Conservation (phyloP, 2,113 vertebrate species). For the Symphodus melops region DNA sequence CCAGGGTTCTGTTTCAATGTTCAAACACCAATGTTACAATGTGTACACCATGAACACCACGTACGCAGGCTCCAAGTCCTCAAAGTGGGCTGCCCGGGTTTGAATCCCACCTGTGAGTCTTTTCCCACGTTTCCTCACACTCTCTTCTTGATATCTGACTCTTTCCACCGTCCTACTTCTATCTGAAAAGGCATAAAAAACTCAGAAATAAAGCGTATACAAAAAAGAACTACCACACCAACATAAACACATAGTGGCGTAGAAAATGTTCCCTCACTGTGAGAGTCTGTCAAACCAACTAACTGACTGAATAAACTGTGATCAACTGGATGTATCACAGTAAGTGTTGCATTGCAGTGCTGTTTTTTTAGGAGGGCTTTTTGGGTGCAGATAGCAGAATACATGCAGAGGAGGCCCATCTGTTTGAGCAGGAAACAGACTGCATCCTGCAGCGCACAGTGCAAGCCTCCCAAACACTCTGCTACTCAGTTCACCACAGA, state of each 20-base stretch:
- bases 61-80: no score
- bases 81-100: no score
- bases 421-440: slow-evolving; percentile 84
- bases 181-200: no score
- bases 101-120: no score
- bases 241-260: neutral
- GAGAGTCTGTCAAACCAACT: neutral
- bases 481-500: slow-evolving; percentile 52
- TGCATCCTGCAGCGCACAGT: slow-evolving; percentile 75
- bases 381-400: slow-evolving; percentile 50
- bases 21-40: no score
- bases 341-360: slow-evolving; percentile 12
- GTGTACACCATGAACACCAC: no score
- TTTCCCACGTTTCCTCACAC: no score
- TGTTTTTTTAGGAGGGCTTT: slow-evolving; percentile 47
- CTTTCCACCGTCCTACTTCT: no score
- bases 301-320: slow-evolving; percentile 8
- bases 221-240: neutral
- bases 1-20: no score
- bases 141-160: no score
- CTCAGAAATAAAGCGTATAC: no score
- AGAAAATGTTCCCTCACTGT: neutral
- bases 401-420: slow-evolving; percentile 74
- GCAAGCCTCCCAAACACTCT: slow-evolving; percentile 69
- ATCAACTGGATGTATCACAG: neutral